A percentile compares a stretch with the other conserved stretches of the same genome.
phyloP scores from a whole-genome alignment of 2,888 invertebrate species.

The Amblyjoppa proteus region DNA sequence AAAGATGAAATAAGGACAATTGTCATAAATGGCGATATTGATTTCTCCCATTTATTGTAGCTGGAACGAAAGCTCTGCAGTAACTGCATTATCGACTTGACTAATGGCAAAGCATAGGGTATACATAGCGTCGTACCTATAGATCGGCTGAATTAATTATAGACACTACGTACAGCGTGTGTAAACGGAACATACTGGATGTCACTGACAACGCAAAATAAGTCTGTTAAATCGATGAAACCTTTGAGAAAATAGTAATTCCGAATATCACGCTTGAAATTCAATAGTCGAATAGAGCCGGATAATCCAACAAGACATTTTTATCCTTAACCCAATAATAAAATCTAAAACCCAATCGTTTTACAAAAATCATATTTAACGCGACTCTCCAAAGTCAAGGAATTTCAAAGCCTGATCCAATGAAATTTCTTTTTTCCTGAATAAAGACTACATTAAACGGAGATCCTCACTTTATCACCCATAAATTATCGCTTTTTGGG shows the following conservation, averaged over 20 bases:
- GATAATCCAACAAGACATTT: neutral
- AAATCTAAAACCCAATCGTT: neutral
- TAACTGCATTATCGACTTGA: slow-evolving; percentile 16
- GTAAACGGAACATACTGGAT: neutral
- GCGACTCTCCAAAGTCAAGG: neutral
- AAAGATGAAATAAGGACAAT: neutral
- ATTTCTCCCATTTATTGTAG: neutral
- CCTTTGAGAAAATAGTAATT: neutral
- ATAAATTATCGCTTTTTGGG: too few species aligned
- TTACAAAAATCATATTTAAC: neutral
- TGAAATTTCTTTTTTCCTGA: neutral
- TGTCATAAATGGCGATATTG: neutral
- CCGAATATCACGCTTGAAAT: neutral
- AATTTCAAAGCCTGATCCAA: neutral
- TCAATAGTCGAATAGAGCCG: neutral
- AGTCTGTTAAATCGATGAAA: neutral
- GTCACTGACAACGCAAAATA: neutral
- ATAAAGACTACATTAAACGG: neutral
- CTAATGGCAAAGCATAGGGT: neutral
- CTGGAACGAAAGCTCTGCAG: neutral
- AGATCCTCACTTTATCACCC: too few species aligned
- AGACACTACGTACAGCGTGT: neutral
- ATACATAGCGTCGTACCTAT: slow-evolving; percentile 3
- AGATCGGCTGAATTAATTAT: slow-evolving; percentile 51
- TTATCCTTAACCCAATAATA: neutral